A percentile compares a stretch with the other conserved stretches of the same genome.
These are phyloP conservation scores for Acanthopleura granulata DNA, from an alignment of 2,888 invertebrate genomes.

Conservation along the genomic window DNA sequence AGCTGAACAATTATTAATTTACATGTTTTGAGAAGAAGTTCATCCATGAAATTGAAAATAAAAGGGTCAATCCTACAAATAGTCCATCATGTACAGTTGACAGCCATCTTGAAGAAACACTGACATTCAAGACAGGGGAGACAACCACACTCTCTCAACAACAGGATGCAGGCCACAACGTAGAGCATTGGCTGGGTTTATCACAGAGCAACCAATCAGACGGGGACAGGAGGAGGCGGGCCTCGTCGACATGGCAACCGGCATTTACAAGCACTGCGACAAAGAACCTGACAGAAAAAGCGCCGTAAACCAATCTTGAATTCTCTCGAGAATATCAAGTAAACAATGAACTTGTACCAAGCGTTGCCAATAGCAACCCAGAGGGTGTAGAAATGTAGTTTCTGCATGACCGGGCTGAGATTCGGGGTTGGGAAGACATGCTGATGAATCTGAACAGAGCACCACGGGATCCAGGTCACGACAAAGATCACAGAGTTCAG, in stretches of 20 bases:
- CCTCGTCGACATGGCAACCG: conserved; percentile 9
- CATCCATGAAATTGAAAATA: too few relatives aligned
- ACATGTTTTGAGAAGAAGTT: too few relatives aligned
- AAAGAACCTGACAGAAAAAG: conserved; percentile 29
- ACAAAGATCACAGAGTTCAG: conserved; percentile 91
- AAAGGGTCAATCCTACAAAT: too few relatives aligned
- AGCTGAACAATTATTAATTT: too few relatives aligned
- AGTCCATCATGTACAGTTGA: too few relatives aligned
- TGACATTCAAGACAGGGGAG: too few relatives aligned
- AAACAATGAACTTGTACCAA: conserved; percentile 94
- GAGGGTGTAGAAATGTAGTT: conserved; percentile 88
- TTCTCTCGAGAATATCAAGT: conserved; percentile 90
- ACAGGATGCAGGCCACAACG: too few relatives aligned
- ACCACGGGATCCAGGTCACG: conserved; percentile 94
- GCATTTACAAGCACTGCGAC: conserved; percentile 24
- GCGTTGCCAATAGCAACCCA: conserved; percentile 97
- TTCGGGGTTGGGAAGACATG: conserved; percentile 60
- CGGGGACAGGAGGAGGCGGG: background rate
- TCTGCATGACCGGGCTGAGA: conserved; percentile 72
- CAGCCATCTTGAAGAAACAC: too few relatives aligned
- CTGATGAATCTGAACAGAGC: conserved; percentile 83
- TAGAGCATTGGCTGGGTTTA: too few relatives aligned
- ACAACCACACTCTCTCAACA: too few relatives aligned
- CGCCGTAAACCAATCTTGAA: conserved; percentile 84
- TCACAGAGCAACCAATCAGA: background rate